These are phyloP conservation scores for Megaceryle torquata DNA, from an alignment of 2,113 vertebrate species.

Conservation along the genomic window DNA sequence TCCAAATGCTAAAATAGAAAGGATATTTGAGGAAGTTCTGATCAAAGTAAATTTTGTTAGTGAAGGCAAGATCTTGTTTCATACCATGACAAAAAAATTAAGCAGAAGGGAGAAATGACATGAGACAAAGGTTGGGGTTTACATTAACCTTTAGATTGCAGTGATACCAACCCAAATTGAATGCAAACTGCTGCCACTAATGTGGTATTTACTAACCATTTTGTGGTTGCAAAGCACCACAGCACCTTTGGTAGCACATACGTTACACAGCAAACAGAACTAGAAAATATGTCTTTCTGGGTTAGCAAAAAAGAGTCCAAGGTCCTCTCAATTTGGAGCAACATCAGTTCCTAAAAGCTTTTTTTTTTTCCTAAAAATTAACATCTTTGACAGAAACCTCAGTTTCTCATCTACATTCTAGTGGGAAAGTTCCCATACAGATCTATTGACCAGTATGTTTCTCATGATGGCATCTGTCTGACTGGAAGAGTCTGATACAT, in stretches of 20 bases:
- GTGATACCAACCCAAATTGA: neutral
- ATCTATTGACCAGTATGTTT: constrained; percentile 7
- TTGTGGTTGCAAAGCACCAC: neutral
- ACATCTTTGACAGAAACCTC: neutral
- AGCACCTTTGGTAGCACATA: neutral
- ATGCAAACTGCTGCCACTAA: neutral
- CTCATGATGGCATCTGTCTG: neutral
- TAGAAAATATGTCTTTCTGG: neutral
- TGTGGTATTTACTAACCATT: neutral
- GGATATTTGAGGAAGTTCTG: neutral
- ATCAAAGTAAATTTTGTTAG: neutral
- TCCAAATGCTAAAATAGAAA: neutral
- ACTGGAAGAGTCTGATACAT: neutral
- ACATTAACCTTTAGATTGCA: neutral
- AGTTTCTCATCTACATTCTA: neutral
- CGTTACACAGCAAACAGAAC: neutral
- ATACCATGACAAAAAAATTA: neutral
- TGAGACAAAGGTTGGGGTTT: neutral
- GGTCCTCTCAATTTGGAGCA: neutral
- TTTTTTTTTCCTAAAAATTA: accelerated
- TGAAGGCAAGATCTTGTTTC: neutral
- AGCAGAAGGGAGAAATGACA: neutral
- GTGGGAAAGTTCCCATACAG: neutral
- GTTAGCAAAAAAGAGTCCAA: neutral
- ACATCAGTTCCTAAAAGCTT: neutral